Evolutionary conservation across 2,888 invertebrate genomes (phyloP).

Genomic region (Acronicta aceris): DNA sequence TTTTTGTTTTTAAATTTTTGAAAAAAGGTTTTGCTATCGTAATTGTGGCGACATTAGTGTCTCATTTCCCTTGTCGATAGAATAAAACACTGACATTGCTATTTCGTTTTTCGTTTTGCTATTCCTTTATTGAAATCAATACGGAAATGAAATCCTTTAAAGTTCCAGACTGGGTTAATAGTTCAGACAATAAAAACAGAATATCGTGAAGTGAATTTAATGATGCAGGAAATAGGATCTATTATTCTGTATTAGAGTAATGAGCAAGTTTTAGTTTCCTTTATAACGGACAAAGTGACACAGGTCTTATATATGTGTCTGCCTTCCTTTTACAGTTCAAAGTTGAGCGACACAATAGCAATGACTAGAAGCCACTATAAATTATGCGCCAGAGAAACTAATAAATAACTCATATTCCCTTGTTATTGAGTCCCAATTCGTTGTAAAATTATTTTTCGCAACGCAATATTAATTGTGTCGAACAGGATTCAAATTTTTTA

Average conservation of each 20-base stretch:
- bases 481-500: conserved; percentile 44
- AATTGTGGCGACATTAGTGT: too few relatives aligned
- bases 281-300: conserved; percentile 66
- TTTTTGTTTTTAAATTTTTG: too few relatives aligned
- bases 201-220: conserved; percentile 15
- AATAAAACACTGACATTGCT: background rate
- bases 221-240: conserved; percentile 7
- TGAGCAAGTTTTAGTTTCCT: conserved; percentile 36
- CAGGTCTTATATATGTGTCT: conserved; percentile 52
- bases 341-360: conserved; percentile 71
- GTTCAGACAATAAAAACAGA: background rate
- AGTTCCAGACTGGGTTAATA: conserved; percentile 31
- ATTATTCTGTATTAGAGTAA: conserved; percentile 12
- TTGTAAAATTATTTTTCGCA: conserved; percentile 31
- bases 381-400: conserved; percentile 28
- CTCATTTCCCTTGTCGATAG: background rate
- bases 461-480: conserved; percentile 45
- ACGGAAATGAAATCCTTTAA: conserved; percentile 10
- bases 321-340: conserved; percentile 71
- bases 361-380: conserved; percentile 51
- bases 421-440: conserved; percentile 44
- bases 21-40: too few relatives aligned
- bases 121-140: background rate
- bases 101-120: too few relatives aligned
- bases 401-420: conserved; percentile 38